Conservation (phyloP, 2,797 vertebrate species). For the Semotilus atromaculatus region DNA sequence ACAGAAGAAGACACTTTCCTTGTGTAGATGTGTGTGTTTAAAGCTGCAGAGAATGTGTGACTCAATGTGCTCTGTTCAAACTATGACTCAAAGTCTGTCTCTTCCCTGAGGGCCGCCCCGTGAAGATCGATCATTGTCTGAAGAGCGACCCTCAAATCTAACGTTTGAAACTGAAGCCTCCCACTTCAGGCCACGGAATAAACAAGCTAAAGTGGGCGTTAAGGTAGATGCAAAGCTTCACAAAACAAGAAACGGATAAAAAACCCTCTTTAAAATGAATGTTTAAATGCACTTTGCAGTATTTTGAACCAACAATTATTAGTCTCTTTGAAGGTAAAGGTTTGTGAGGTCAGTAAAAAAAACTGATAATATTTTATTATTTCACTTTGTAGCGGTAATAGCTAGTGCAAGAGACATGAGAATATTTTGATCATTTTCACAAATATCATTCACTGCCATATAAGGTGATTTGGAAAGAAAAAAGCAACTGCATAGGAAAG, state of each 20-base stretch:
- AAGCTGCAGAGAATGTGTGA: constrained; percentile 33
- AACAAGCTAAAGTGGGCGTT: constrained; percentile 55
- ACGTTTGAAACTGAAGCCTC: constrained; percentile 72
- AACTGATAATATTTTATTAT: not conserved
- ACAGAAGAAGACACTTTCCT: not conserved
- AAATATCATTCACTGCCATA: not conserved
- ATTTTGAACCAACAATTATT: not conserved
- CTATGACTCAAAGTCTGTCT: constrained; percentile 32
- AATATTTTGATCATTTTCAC: not conserved
- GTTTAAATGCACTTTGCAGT: constrained; percentile 9
- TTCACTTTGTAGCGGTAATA: not conserved
- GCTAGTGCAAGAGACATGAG: not conserved
- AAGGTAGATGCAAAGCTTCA: constrained; percentile 69
- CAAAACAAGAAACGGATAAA: constrained; percentile 52
- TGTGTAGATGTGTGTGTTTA: constrained; percentile 43
- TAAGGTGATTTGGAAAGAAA: not conserved
- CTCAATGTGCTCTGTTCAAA: constrained; percentile 58
- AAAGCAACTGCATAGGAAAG: not conserved
- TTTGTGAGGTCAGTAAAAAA: not conserved
- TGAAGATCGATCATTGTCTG: constrained; percentile 69
- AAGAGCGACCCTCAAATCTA: constrained; percentile 74
- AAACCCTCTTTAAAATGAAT: constrained; percentile 14
- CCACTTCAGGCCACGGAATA: constrained; percentile 71
- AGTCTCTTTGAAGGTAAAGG: not conserved
- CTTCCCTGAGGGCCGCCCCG: constrained; percentile 62